Evolutionary conservation across 2,113 vertebrate genomes (phyloP), one percentile per base, ranked within the genome.

Genomic region (Telmatochromis brichardi): DNA sequence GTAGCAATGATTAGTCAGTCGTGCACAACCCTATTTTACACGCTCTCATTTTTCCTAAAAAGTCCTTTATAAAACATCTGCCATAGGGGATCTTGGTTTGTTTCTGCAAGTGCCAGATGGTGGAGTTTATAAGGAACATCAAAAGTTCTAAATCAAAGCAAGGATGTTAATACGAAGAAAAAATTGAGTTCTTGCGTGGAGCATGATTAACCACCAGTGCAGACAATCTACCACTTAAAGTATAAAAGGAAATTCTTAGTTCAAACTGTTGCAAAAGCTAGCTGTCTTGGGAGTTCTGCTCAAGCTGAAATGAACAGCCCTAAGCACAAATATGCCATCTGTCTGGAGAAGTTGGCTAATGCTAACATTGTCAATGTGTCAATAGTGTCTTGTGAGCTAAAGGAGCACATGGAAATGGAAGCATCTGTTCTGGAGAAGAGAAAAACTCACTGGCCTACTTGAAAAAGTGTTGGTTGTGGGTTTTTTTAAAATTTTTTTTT

Each of bases 1-100:
- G 17, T 65, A 65, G 60, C 60, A 63, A 63, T 63, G 58, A 35
- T 63, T 63, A 63, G 31, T 63, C 58, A n/a, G 31, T 65, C 17
- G 9, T 35, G 31, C 60, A 35, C 60, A 65, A 12, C 60, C 17
- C 17, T 65, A 65, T 65, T 68, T 71, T 50, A 5, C 19, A 76
- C 4, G 5, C 6, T 19, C 42, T 47, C 9, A 31, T 28, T 28
- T 50, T 47, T 47, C 42, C 21, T 17, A 76, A 76, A 28, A 76
- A 5, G 9, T 28, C 1, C 37, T 10, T 42, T 40, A 47, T 11
- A 47, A 73, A 47, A 76, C 14, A 45, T 76, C 23, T 7, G 14
- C 3, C 14, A 76, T 47, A 47, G 71, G 42, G 15, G 0, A 19
- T 45, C 40, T 28, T 28, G 6, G 23, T 76, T 76, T 45, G 37